These are phyloP conservation scores for Drosophila hamatofila DNA, from an alignment of 2,888 invertebrate genomes.

Conservation along the genomic window DNA sequence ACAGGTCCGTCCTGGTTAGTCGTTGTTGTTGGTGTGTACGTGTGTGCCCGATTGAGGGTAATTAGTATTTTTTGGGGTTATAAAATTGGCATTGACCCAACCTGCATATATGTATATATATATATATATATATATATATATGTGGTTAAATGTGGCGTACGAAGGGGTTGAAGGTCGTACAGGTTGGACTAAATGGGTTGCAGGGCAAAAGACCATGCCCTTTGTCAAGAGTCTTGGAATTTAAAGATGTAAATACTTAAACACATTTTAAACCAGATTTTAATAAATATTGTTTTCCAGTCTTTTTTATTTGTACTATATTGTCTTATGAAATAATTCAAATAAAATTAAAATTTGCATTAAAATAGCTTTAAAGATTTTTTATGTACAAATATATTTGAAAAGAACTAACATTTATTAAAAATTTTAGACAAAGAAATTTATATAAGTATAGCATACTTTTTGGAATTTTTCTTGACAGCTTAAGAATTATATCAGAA, in stretches of 20 bases:
- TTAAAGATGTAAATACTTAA: slow-evolving; percentile 2
- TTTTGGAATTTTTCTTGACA: slow-evolving; percentile 8
- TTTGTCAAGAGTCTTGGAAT: slow-evolving; percentile 27
- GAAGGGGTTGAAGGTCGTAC: slow-evolving; percentile 51
- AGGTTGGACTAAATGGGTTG: slow-evolving; percentile 10
- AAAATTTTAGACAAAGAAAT: background rate
- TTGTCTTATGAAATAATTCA: background rate
- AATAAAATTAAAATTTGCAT: background rate
- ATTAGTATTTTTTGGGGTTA: slow-evolving; percentile 59
- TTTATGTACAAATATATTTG: background rate
- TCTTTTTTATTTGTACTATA: background rate
- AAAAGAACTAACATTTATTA: background rate
- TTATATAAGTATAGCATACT: slow-evolving; percentile 42
- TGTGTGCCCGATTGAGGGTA: slow-evolving; percentile 49
- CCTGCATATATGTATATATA: slow-evolving; percentile 21
- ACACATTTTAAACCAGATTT: background rate
- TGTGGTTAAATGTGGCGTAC: too few species aligned
- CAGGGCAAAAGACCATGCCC: background rate
- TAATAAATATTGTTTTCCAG: background rate
- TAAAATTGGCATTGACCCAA: slow-evolving; percentile 60
- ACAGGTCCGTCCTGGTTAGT: slow-evolving; percentile 61
- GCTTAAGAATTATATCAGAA: too few species aligned
- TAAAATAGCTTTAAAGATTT: background rate
- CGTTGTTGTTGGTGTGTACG: slow-evolving; percentile 40
- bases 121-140: background rate